Percentiles rank a stretch among this genome's conserved stretches.
phyloP scores from a whole-genome alignment of 1,140 invertebrate genomes.

The Ctenoplectra terminalis region DNA sequence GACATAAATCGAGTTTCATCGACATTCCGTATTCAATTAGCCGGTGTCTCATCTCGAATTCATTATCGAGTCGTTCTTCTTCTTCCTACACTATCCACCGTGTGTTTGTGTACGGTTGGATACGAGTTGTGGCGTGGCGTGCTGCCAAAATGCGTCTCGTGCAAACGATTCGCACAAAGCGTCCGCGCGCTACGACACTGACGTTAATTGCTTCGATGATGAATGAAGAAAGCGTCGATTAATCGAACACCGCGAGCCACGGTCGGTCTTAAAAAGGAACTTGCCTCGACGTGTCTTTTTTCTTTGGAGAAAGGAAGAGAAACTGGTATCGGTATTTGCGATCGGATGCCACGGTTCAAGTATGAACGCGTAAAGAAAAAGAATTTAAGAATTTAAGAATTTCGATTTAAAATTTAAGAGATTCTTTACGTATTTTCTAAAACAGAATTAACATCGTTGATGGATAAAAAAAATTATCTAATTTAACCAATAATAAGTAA shows the following conservation, averaged over 20 bases:
- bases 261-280: slow-evolving; percentile 9
- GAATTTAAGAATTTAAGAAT: no score
- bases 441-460: no score
- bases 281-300: not conserved
- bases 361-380: no score
- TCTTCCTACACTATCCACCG: not conserved
- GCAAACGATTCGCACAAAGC: slow-evolving; percentile 47
- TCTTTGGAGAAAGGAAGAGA: not conserved
- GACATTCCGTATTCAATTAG: slow-evolving; percentile 64
- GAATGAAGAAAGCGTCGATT: slow-evolving; percentile 59
- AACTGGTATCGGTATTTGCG: not conserved
- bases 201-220: slow-evolving; percentile 64
- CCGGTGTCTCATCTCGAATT: slow-evolving; percentile 56
- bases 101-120: not conserved
- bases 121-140: not conserved
- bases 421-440: no score
- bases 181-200: slow-evolving; percentile 31
- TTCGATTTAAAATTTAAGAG: no score
- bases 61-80: slow-evolving; percentile 52
- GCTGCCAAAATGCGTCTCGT: slow-evolving; percentile 51
- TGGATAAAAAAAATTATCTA: no score
- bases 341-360: no score
- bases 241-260: slow-evolving; percentile 37
- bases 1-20: slow-evolving; percentile 58
- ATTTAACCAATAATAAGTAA: no score